These are phyloP conservation scores for Trachurus trachurus DNA, from an alignment of 2,797 vertebrate genomes.

Conservation along the genomic window DNA sequence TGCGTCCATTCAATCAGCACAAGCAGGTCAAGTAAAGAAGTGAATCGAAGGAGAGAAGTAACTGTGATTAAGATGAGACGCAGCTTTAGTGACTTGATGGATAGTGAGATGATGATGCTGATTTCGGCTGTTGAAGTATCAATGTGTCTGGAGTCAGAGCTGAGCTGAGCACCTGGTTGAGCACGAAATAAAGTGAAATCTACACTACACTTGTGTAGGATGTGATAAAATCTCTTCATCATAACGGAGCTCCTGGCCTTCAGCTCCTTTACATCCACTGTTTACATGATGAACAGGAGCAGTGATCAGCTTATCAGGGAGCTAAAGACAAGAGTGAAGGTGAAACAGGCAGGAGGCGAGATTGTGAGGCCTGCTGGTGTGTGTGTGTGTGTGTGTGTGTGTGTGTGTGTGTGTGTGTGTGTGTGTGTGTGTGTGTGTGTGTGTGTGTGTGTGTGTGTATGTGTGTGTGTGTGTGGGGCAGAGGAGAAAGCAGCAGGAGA, in stretches of 20 bases:
- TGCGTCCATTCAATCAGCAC: no score
- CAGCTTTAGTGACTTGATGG: no score
- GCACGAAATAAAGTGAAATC: no score
- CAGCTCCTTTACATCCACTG: no score
- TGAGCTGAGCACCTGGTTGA: neutral
- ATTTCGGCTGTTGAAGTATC: neutral
- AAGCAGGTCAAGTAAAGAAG: no score
- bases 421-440: neutral
- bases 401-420: neutral
- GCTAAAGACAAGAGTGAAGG: neutral
- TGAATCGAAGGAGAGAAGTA: no score
- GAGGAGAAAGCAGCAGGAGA: neutral
- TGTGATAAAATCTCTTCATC: no score
- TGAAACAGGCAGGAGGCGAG: neutral
- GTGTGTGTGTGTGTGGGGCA: neutral
- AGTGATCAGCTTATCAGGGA: conserved; percentile 18
- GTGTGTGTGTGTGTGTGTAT: neutral
- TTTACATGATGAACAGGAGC: no score
- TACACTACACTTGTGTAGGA: no score
- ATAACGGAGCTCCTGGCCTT: no score
- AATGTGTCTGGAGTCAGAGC: neutral
- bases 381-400: no score
- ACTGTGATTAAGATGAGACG: no score
- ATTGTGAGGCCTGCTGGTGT: neutral
- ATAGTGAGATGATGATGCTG: conserved; percentile 22